Evolutionary conservation across 64 coral and sea anemone species (phyloP).

Genomic region (Catalaphyllia jardinei): DNA sequence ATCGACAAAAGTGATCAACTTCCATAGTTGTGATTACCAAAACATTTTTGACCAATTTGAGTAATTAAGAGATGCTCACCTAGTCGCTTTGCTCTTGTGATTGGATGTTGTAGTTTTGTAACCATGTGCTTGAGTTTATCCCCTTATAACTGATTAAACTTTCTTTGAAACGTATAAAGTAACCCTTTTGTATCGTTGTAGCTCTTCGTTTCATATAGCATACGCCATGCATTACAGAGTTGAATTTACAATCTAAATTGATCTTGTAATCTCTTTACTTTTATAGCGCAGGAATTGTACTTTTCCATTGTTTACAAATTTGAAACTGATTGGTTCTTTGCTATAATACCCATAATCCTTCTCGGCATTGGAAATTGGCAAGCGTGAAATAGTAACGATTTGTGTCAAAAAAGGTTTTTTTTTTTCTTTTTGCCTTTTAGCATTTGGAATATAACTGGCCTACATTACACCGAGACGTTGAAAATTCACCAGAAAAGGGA

Average conservation of each 20-base stretch:
- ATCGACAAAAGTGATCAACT: too few relatives aligned
- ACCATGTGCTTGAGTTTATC: too few relatives aligned
- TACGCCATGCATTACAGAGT: not conserved
- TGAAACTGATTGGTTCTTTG: conserved; percentile 4
- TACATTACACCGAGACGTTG: too few relatives aligned
- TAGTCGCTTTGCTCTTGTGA: too few relatives aligned
- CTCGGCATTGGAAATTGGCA: not conserved
- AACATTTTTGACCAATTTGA: too few relatives aligned
- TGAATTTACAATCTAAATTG: not conserved
- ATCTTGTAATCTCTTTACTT: conserved; percentile 6
- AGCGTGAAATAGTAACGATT: not conserved
- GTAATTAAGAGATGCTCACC: too few relatives aligned
- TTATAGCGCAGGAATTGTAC: not conserved
- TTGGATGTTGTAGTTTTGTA: too few relatives aligned
- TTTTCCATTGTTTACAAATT: conserved; percentile 1
- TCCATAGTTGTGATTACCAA: too few relatives aligned
- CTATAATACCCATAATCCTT: not conserved
- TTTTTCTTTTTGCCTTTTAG: not conserved
- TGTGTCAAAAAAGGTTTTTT: not conserved
- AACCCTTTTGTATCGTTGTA: not conserved
- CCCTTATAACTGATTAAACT: too few relatives aligned
- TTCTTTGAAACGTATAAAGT: not conserved
- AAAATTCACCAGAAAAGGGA: too few relatives aligned
- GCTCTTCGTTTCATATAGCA: not conserved
- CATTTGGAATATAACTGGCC: too few relatives aligned